These are phyloP conservation scores for Pollenia angustigena DNA, from an alignment of 2,888 invertebrate species.

Conservation along the genomic window DNA sequence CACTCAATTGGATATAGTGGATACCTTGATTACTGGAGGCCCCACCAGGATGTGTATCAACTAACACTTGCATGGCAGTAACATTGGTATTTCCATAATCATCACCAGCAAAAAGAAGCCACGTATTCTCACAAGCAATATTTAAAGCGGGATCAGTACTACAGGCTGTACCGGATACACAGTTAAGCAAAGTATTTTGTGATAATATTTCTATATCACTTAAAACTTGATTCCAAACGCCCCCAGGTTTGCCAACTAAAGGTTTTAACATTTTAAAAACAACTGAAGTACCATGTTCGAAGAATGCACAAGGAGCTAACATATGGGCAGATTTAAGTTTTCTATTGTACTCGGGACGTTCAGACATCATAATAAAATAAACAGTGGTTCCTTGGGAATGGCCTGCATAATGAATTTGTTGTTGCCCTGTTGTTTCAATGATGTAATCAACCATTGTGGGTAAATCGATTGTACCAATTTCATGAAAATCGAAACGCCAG, in stretches of 20 bases:
- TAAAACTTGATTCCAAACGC: conserved; percentile 76
- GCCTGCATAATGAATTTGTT: conserved; percentile 79
- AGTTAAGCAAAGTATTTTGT: conserved; percentile 76
- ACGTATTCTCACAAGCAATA: conserved; percentile 77
- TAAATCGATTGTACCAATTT: conserved; percentile 89
- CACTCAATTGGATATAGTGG: conserved; percentile 79
- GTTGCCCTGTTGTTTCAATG: conserved; percentile 72
- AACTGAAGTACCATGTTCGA: conserved; percentile 85
- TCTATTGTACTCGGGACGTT: conserved; percentile 78
- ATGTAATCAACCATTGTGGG: conserved; percentile 81
- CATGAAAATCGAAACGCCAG: conserved; percentile 90
- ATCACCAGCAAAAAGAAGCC: conserved; percentile 77
- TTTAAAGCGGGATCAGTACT: conserved; percentile 71
- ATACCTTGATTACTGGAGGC: conserved; percentile 80
- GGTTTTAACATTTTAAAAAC: conserved; percentile 83
- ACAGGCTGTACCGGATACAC: conserved; percentile 77
- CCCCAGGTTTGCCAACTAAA: conserved; percentile 79
- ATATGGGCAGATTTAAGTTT: conserved; percentile 80
- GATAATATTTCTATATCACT: conserved; percentile 79
- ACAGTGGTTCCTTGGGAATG: conserved; percentile 83
- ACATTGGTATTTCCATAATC: conserved; percentile 78
- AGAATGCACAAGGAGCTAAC: conserved; percentile 82
- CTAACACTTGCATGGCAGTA: conserved; percentile 77
- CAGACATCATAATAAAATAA: conserved; percentile 78
- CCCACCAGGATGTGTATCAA: conserved; percentile 81